Evolutionary conservation across 1,140 invertebrate genomes (phyloP), one percentile per base, ranked within the genome.

Genomic region (Episyrphus balteatus): DNA sequence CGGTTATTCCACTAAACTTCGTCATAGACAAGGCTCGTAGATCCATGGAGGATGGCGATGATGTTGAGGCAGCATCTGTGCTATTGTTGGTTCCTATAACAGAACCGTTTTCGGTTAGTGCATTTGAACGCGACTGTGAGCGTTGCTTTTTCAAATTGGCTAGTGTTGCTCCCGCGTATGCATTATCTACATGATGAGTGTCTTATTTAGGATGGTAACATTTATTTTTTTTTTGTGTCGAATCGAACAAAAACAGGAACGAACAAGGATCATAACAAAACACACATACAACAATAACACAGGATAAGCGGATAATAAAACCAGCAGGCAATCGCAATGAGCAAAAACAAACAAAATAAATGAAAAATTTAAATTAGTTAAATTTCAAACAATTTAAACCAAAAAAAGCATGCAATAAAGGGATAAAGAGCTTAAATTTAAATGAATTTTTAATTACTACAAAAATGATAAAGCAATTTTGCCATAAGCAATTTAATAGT

Each of bases 121-220:
- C 74, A 55, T 79, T 79, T 48, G 81, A 82, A 51, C 87, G 73
- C 57, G 83, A 88, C 53, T 88, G 82, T 11, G 87, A 79, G 49
- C 89, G 75, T 63, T 92, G 87, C 61, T 91, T 91, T 71, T 93
- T 93, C 60, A 93, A 72, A 69, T 93, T 89, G 31, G 88, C 85
- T 50, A 93, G 76, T 19, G 88, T 91, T 56, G 65, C 61, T 21
- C 58, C 55, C 21, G 21, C 21, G 21, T 26, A 26, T 26, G 21
- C 21, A 26, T 32, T 43, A 30, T 43, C 42, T 43, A 43, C 18
- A 32, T 43, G 11, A 18, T 43, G 42, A 43, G 42, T 43, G 17
- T 43, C 42, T 43, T 26, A 26, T 26, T 26, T 26, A 26, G 21
- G 21, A 26, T 26, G 21, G 8, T 26, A 26, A 26, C 21, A 26